Evolutionary conservation across 1,140 invertebrate species (phyloP).

Genomic region (Bombus breviceps): DNA sequence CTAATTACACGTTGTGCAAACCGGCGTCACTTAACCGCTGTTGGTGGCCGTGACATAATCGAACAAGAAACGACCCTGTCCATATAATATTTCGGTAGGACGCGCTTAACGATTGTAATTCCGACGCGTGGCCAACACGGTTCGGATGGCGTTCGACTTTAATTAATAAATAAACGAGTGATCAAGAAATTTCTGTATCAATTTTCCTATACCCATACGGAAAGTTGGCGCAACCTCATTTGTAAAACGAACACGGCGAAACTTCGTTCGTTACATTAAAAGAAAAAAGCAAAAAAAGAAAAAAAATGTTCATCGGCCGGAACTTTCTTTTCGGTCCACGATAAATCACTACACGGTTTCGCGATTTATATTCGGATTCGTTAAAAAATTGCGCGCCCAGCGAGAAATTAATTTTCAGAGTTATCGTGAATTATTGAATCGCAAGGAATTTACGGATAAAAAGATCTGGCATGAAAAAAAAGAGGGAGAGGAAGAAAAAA

Average conservation of each 20-base stretch:
- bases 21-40: conserved; percentile 40
- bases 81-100: conserved; percentile 1
- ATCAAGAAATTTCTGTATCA: not conserved
- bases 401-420: not conserved
- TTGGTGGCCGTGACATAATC: conserved; percentile 40
- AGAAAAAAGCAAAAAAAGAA: not conserved
- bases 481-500: not conserved
- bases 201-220: too few species aligned
- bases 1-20: conserved; percentile 52
- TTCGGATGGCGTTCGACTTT: not conserved
- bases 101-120: conserved; percentile 9
- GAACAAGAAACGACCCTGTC: conserved; percentile 32
- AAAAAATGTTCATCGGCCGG: not conserved
- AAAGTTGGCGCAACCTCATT: not conserved
- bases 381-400: not conserved
- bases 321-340: not conserved
- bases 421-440: conserved; percentile 1
- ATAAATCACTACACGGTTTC: not conserved
- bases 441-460: not conserved
- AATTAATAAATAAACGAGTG: conserved; percentile 33
- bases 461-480: not conserved
- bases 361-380: not conserved
- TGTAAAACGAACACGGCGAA: not conserved
- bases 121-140: not conserved
- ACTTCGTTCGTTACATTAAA: not conserved